Percentiles rank a stretch among this genome's conserved stretches.
phyloP scores from a whole-genome alignment of 2,888 invertebrate species.

The Sisyra nigra region DNA sequence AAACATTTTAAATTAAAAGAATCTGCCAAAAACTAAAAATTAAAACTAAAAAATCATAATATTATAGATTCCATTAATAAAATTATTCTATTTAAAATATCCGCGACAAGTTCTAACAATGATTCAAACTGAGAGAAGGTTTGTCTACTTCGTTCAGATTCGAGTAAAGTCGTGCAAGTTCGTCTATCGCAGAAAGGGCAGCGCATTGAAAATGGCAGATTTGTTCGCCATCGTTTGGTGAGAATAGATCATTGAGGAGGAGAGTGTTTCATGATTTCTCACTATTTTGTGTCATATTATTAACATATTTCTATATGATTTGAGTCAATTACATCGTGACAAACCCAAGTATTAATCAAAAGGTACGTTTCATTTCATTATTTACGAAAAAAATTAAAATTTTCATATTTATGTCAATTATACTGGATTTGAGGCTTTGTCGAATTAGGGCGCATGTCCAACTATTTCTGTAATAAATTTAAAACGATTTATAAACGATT shows the following conservation, averaged over 20 bases:
- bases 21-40: no score
- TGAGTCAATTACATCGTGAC: no score
- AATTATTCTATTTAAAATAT: background rate
- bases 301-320: no score
- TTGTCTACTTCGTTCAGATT: background rate
- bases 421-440: background rate
- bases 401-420: constrained; percentile 1
- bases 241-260: background rate
- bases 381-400: background rate
- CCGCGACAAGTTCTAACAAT: background rate
- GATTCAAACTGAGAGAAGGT: background rate
- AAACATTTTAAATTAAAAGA: no score
- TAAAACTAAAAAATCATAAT: no score
- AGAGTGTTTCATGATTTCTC: constrained; percentile 1
- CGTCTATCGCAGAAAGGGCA: background rate
- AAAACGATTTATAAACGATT: no score
- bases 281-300: background rate
- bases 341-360: no score
- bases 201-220: constrained; percentile 5
- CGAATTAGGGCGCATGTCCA: no score
- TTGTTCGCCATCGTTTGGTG: constrained; percentile 4
- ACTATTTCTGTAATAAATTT: no score
- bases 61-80: background rate
- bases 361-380: no score
- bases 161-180: background rate